Percentiles rank a stretch among this genome's conserved stretches.
These are phyloP conservation scores for Hermodice carunculata DNA, from an alignment of 2,888 invertebrate genomes.

Conservation along the genomic window DNA sequence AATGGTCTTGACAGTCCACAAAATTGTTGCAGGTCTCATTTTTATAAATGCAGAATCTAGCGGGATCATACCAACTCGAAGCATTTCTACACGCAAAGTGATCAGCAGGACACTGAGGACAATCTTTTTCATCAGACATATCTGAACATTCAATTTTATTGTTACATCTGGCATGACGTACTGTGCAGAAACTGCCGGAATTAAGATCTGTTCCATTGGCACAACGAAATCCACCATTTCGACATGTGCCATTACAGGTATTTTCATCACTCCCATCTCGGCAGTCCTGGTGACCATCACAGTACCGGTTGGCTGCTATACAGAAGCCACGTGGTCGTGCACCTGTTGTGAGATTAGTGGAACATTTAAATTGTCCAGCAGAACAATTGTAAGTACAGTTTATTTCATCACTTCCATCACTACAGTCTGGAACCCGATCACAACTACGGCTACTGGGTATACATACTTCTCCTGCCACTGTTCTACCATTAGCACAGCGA, in stretches of 20 bases:
- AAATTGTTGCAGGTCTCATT: conserved; percentile 7
- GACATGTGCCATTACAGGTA: conserved; percentile 7
- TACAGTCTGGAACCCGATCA: conserved; percentile 7
- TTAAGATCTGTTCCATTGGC: background rate
- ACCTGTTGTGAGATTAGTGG: conserved; percentile 7
- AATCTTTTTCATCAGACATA: conserved; percentile 10
- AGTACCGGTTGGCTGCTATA: conserved; percentile 5
- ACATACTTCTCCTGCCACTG: background rate
- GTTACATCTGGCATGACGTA: conserved; percentile 11
- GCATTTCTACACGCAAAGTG: background rate
- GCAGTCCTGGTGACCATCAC: conserved; percentile 32
- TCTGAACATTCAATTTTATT: conserved; percentile 2
- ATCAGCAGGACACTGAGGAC: background rate
- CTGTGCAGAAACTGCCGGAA: background rate
- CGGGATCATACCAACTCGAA: conserved; percentile 3
- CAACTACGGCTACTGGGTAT: background rate
- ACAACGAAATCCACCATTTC: conserved; percentile 17
- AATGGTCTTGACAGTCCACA: conserved; percentile 15
- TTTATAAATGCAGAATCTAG: background rate
- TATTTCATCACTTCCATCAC: conserved; percentile 21
- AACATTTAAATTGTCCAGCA: conserved; percentile 17
- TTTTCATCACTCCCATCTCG: conserved; percentile 24
- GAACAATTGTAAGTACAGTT: conserved; percentile 18
- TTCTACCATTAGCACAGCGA: conserved; percentile 2
- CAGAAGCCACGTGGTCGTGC: conserved; percentile 21